Evolutionary conservation across 2,888 invertebrate species (phyloP).

Genomic region (Mesochorus sp.): DNA sequence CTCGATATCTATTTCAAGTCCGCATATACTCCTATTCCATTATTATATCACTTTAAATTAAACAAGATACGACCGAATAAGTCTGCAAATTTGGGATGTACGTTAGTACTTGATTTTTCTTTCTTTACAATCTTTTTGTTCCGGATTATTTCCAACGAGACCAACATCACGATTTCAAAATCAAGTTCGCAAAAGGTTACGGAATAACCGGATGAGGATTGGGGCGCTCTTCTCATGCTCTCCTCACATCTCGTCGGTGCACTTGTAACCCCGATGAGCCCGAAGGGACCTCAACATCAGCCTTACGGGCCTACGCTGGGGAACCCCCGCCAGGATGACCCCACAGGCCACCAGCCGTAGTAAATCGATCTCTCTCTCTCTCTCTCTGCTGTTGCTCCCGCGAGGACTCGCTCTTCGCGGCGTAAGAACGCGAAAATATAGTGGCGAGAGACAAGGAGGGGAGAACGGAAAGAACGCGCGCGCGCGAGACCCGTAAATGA

Average conservation of each 20-base stretch:
- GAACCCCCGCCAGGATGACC: constrained; percentile 77
- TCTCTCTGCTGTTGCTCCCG: constrained; percentile 33
- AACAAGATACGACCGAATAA: not conserved
- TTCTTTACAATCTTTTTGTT: constrained; percentile 2
- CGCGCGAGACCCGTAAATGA: constrained; percentile 77
- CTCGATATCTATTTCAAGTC: not conserved
- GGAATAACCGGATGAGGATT: not conserved
- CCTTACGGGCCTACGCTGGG: constrained; percentile 49
- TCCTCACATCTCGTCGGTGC: constrained; percentile 40
- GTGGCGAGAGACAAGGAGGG: not conserved
- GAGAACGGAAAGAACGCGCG: constrained; percentile 70
- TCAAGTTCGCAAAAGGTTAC: constrained; percentile 35
- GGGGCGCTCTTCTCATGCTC: constrained; percentile 28
- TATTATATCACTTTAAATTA: too few species aligned
- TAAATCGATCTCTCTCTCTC: constrained; percentile 71
- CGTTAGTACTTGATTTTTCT: not conserved
- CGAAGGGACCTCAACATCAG: constrained; percentile 21
- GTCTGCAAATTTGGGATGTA: not conserved
- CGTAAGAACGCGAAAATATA: not conserved
- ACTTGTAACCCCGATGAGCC: constrained; percentile 46
- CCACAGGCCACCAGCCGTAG: constrained; percentile 73
- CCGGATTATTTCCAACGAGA: not conserved
- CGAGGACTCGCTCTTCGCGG: constrained; percentile 18
- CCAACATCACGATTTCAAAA: constrained; percentile 49
- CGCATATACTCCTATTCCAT: too few species aligned